Evolutionary conservation across 1,140 invertebrate species (phyloP), one percentile per base, ranked within the genome.

Genomic region (Armadillidium nasatum): DNA sequence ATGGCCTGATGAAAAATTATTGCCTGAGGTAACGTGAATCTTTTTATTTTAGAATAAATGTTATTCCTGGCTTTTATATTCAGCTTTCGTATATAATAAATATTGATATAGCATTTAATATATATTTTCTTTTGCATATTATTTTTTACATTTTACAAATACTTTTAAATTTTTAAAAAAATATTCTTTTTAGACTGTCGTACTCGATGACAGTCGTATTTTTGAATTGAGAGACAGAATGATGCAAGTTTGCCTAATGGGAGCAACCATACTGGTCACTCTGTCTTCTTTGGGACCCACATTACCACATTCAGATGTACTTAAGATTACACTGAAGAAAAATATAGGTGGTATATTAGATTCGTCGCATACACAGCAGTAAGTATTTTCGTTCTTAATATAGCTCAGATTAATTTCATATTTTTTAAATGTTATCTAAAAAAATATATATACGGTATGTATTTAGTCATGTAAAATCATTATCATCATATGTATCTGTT

Each of bases 141-240:
- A n/a, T n/a, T n/a, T n/a, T n/a, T n/a, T n/a, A n/a, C n/a, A n/a
- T n/a, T n/a, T n/a, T n/a, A n/a, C n/a, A n/a, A n/a, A n/a, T n/a
- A n/a, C n/a, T n/a, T n/a, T n/a, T n/a, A n/a, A n/a, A n/a, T n/a
- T n/a, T n/a, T n/a, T n/a, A n/a, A n/a, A n/a, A n/a, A n/a, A n/a
- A 33, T 33, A 33, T 33, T 33, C n/a, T 33, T 60, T 60, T 19
- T 60, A 60, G 50, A 60, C 50, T 60, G 84, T 94, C 11, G 85
- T 90, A 78, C 85, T 95, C 78, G 93, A 95, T 84, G 88, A 91
- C 81, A 85, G 85, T 9, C 87, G 93, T 82, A 88, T 94, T 82
- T 81, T 88, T 7, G 90, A 91, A 77, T 83, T 95, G 4, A 86
- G 89, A 66, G 85, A 88, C 43, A 88, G 89, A 82, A 86, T 89